These are phyloP conservation scores for Bos javanicus DNA, from an alignment of 2,113 vertebrate genomes.

Conservation along the genomic window DNA sequence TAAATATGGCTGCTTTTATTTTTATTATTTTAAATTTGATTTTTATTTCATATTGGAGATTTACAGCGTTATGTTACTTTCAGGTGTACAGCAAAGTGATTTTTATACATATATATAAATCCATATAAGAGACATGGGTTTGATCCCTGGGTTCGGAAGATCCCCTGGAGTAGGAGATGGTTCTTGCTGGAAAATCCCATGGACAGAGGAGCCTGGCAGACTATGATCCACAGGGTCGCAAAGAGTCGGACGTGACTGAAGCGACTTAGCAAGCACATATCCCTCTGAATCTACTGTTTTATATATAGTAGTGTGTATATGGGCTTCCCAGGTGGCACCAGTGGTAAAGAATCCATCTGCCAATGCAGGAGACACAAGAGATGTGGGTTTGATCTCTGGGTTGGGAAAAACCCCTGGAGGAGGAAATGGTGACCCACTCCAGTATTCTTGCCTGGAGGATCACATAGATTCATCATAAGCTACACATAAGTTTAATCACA, in stretches of 20 bases:
- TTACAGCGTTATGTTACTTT: neutral
- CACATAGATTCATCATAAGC: neutral
- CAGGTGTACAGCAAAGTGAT: neutral
- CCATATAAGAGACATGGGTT: neutral
- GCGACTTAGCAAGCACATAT: neutral
- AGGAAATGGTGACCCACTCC: neutral
- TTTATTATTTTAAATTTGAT: neutral
- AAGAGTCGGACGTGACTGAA: neutral
- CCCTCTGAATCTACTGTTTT: neutral
- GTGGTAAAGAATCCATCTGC: neutral
- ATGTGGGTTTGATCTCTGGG: neutral
- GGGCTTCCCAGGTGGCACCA: neutral
- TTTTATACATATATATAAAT: neutral
- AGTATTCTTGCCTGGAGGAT: neutral
- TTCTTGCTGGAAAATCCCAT: neutral
- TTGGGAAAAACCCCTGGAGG: neutral
- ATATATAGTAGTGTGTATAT: neutral
- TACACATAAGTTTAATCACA: too few relatives aligned
- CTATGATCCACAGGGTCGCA: neutral
- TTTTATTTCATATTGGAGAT: neutral
- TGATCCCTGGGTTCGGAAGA: neutral
- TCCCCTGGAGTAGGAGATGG: neutral
- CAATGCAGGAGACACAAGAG: neutral
- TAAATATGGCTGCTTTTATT: neutral
- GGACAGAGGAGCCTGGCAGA: neutral